Evolutionary conservation across 1,140 invertebrate genomes (phyloP).

Genomic region (Drosophila ficusphila): DNA sequence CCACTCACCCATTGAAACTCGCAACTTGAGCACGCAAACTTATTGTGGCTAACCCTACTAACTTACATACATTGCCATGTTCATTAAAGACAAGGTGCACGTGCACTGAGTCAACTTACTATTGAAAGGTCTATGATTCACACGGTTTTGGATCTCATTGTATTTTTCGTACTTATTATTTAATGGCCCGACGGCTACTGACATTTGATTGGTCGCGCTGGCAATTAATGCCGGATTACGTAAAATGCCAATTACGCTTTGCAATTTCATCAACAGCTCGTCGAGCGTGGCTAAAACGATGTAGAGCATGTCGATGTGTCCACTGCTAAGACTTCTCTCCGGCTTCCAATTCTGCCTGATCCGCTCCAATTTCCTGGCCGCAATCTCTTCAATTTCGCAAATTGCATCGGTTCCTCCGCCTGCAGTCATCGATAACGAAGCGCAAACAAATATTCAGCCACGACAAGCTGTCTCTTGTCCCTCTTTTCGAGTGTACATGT

Average conservation of each 20-base stretch:
- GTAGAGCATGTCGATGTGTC: conserved; percentile 37
- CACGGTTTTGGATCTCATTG: neutral
- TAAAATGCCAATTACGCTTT: conserved; percentile 41
- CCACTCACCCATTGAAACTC: neutral
- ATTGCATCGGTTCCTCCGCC: conserved; percentile 21
- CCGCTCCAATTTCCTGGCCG: conserved; percentile 40
- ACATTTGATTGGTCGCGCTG: conserved; percentile 33
- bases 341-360: conserved; percentile 32
- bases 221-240: conserved; percentile 44
- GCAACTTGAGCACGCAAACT: conserved; percentile 30
- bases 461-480: conserved; percentile 23
- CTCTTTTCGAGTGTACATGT: neutral
- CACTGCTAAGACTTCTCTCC: conserved; percentile 32
- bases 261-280: conserved; percentile 30
- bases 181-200: conserved; percentile 18
- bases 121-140: conserved; percentile 26
- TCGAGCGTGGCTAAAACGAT: conserved; percentile 16
- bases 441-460: conserved; percentile 10
- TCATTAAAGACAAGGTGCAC: conserved; percentile 16
- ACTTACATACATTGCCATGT: conserved; percentile 17
- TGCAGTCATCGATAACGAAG: conserved; percentile 13
- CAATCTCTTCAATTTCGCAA: conserved; percentile 29
- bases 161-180: conserved; percentile 11
- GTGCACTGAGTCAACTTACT: conserved; percentile 43
- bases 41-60: conserved; percentile 15